Conservation (phyloP, 92 coral and sea anemone genomes). For the Anthopleura xanthogrammica region DNA sequence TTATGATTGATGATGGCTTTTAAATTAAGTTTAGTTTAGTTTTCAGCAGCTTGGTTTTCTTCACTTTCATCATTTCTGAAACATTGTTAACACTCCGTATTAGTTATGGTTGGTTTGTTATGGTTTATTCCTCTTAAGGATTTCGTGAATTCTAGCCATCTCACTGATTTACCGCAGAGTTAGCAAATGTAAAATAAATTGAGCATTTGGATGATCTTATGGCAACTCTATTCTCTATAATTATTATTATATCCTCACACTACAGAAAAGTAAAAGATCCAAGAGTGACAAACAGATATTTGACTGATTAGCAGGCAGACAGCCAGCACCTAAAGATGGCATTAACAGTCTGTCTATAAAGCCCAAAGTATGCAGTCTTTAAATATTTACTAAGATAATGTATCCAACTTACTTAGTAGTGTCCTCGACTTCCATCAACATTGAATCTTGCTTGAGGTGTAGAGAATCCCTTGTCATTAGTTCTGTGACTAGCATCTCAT, state of each 20-base stretch:
- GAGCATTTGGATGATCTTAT: too few species aligned
- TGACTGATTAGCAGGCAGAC: not conserved
- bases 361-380: not conserved
- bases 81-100: conserved; percentile 37
- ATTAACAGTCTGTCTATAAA: not conserved
- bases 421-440: conserved; percentile 96
- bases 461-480: conserved; percentile 83
- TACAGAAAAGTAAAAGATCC: not conserved
- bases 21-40: not conserved
- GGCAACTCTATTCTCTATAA: too few species aligned
- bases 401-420: conserved; percentile 86
- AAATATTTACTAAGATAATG: too few species aligned
- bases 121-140: not conserved
- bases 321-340: not conserved
- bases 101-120: not conserved
- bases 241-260: too few species aligned
- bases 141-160: not conserved
- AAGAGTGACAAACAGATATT: not conserved
- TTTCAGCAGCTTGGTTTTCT: conserved; percentile 38
- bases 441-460: conserved; percentile 89
- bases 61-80: conserved; percentile 42
- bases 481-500: conserved; percentile 86
- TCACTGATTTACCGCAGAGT: not conserved
- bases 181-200: not conserved
- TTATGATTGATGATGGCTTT: not conserved